A percentile compares a stretch with the other conserved stretches of the same genome.
phyloP scores from a whole-genome alignment of 2,113 vertebrate genomes.

The Aix galericulata region DNA sequence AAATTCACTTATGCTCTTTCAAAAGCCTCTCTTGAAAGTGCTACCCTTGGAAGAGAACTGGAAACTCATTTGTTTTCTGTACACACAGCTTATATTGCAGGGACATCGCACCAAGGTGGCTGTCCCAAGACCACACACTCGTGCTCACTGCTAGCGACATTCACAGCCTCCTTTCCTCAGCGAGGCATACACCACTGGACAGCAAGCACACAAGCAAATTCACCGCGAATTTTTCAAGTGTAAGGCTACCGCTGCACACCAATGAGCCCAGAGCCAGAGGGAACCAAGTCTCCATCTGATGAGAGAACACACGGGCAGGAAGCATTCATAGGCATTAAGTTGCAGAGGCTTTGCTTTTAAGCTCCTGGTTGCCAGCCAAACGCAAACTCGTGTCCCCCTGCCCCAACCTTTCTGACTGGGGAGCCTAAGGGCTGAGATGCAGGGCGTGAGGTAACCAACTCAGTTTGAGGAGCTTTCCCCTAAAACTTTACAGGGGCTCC shows the following conservation, averaged over 20 bases:
- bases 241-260: not conserved
- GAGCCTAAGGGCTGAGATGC: not conserved
- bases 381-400: not conserved
- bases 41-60: not conserved
- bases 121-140: not conserved
- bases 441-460: not conserved
- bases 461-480: rapidly evolving
- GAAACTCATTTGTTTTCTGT: not conserved
- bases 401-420: not conserved
- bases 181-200: not conserved
- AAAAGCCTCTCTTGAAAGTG: not conserved
- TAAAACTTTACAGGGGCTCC: not conserved
- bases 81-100: not conserved
- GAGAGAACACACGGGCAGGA: not conserved
- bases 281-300: not conserved
- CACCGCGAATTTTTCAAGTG: not conserved
- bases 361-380: not conserved
- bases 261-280: not conserved
- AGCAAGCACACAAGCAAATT: not conserved
- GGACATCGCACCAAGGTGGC: not conserved
- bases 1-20: not conserved
- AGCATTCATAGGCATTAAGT: not conserved
- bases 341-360: not conserved
- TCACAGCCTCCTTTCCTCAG: not conserved
- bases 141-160: not conserved